These are phyloP conservation scores for Beris chalybata DNA, from an alignment of 2,888 invertebrate species.

Conservation along the genomic window DNA sequence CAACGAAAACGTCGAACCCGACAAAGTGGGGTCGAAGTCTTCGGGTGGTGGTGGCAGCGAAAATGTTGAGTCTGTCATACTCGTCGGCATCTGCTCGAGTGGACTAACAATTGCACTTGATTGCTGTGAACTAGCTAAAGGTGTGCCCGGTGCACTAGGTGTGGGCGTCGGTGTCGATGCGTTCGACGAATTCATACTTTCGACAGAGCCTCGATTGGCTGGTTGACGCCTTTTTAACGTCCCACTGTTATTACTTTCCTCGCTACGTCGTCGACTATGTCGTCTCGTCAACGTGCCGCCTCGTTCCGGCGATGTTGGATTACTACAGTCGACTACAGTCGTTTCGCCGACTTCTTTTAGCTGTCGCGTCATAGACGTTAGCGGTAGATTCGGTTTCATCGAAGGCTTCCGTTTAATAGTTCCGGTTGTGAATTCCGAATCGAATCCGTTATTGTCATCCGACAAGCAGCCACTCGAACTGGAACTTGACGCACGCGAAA, in stretches of 20 bases:
- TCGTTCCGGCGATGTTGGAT: constrained; percentile 58
- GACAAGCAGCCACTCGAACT: constrained; percentile 85
- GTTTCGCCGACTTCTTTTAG: constrained; percentile 86
- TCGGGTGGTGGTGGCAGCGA: constrained; percentile 72
- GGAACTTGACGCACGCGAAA: constrained; percentile 78
- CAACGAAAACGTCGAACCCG: constrained; percentile 74
- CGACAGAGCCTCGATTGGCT: constrained; percentile 50
- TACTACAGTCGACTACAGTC: constrained; percentile 58
- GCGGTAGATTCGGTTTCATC: constrained; percentile 86
- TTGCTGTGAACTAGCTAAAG: constrained; percentile 42
- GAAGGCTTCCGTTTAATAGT: constrained; percentile 93
- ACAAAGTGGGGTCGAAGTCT: constrained; percentile 57
- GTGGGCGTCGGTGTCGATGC: constrained; percentile 56
- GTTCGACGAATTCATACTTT: constrained; percentile 51
- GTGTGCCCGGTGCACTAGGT: constrained; percentile 53
- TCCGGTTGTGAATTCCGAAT: constrained; percentile 75
- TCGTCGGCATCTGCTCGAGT: constrained; percentile 42
- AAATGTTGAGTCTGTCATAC: constrained; percentile 60
- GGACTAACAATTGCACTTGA: constrained; percentile 40
- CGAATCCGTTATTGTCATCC: constrained; percentile 72
- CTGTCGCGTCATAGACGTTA: constrained; percentile 88
- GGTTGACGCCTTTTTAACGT: constrained; percentile 53
- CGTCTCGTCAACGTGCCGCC: constrained; percentile 65
- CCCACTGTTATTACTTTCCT: constrained; percentile 56
- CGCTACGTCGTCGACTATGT: constrained; percentile 59